Evolutionary conservation across 2,888 invertebrate species (phyloP).

Genomic region (Dasysyrphus albostriatus): DNA sequence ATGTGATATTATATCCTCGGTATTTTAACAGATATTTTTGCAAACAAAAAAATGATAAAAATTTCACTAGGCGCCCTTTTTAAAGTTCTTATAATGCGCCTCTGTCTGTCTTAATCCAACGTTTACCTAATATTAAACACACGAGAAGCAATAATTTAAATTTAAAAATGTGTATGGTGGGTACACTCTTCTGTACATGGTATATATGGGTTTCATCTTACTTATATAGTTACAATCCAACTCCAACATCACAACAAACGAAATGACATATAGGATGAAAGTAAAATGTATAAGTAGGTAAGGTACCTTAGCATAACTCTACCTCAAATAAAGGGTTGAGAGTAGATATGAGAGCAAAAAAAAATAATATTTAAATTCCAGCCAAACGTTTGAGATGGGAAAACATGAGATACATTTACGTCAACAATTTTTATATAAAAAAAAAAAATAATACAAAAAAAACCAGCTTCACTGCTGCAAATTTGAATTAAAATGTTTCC

Average conservation of each 20-base stretch:
- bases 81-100: not conserved
- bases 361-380: conserved; percentile 14
- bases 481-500: conserved; percentile 26
- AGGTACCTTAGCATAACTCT: not conserved
- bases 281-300: not conserved
- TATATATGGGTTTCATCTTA: not conserved
- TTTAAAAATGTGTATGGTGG: not conserved
- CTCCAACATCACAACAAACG: not conserved
- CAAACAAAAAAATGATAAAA: too few relatives aligned
- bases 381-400: conserved; percentile 4
- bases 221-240: conserved; percentile 14
- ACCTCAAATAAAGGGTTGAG: conserved; percentile 2
- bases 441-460: conserved; percentile 2
- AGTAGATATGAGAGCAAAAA: not conserved
- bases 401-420: conserved; percentile 13
- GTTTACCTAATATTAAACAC: not conserved
- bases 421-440: conserved; percentile 6
- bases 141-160: not conserved
- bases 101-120: not conserved
- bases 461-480: not conserved
- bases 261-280: conserved; percentile 5
- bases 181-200: not conserved
- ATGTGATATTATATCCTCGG: too few relatives aligned
- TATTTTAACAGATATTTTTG: too few relatives aligned
- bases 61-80: not conserved